A percentile compares a stretch with the other conserved stretches of the same genome.
phyloP scores from a whole-genome alignment of 2,797 vertebrate genomes.

The Typhlichthys eigenmanni region DNA sequence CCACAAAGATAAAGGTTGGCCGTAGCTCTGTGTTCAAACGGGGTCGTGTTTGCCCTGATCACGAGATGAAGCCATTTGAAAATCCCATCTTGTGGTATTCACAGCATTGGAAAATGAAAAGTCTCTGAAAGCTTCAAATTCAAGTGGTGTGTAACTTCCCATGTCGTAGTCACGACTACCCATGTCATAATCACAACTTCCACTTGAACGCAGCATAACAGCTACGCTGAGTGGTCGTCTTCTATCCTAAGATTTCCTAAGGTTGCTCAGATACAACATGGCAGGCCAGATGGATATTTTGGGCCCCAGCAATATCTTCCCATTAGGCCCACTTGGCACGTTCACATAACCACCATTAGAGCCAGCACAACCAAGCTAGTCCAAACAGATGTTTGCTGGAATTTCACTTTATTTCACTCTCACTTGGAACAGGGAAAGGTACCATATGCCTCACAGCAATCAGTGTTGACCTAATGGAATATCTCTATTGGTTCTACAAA shows the following conservation, averaged over 20 bases:
- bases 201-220: slow-evolving; percentile 1
- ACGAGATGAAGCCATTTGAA: too few species aligned
- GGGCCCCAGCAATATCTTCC: slow-evolving; percentile 52
- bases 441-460: slow-evolving; percentile 11
- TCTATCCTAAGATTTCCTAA: slow-evolving; percentile 31
- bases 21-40: not conserved
- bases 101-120: too few species aligned
- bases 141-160: too few species aligned
- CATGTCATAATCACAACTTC: too few species aligned
- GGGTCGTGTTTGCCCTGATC: too few species aligned
- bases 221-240: slow-evolving; percentile 39
- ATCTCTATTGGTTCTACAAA: slow-evolving; percentile 28
- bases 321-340: slow-evolving; percentile 45
- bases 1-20: not conserved
- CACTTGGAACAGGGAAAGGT: slow-evolving; percentile 9
- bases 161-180: too few species aligned
- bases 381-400: slow-evolving; percentile 5
- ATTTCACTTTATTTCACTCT: slow-evolving; percentile 8
- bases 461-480: slow-evolving; percentile 39
- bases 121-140: too few species aligned
- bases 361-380: slow-evolving; percentile 25
- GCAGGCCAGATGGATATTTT: slow-evolving; percentile 56
- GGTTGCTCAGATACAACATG: slow-evolving; percentile 54
- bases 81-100: too few species aligned
- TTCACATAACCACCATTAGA: slow-evolving; percentile 25